Base-by-base conservation (phyloP, 2,797 vertebrate species). In the Hyperoplus immaculatus region DNA sequence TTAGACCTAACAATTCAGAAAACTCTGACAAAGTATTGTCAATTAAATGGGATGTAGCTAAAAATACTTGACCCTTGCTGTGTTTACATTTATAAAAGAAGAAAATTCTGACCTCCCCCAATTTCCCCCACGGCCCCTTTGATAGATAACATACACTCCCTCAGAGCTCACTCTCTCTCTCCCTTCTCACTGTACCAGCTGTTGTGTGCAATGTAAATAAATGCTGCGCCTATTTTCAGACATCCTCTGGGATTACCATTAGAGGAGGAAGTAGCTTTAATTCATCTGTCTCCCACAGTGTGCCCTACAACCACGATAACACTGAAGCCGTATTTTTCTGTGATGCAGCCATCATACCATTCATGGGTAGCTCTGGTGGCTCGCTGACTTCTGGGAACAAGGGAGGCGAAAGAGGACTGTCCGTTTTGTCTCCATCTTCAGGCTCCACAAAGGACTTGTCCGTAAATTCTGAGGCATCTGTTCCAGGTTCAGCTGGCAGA, bases 321-420 rank as follows among this genome's bases (percentile, higher is more conserved):
- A 36, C 59, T 62, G 21, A 50, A 11, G 69, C 45, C 36, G 51
- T 74, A 69, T 72, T 71, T 75, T 39, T 29, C 29, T 80, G 82
- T 61, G 58, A 69, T 58, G 50, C 56, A 61, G 75, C 55, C 51
- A 76, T 65, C 83, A 64, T 94, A 95, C 94, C 93, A 79, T 92
- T 89, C 82, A 78, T 70, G 71, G 75, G 65, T 42, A 55, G 78
- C 69, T 77, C 83, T 41, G 62, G 78, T 82, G 85, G 18, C 29
- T 82, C 72, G 11, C 29, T 73, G 77, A 72, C 80, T 82, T 88
- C 79, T 77, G 78, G 84, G 82, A 77, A 16, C 39, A 42, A 45
- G 61, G 80, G 69, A 68, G 57, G 66, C 79, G 87, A 73, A 75
- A 74, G 76, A 75, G 74, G 51, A 55, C 14, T 55, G 14, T 63